Evolutionary conservation across 2,888 invertebrate species (phyloP).

Genomic region (Campoletis raptor): DNA sequence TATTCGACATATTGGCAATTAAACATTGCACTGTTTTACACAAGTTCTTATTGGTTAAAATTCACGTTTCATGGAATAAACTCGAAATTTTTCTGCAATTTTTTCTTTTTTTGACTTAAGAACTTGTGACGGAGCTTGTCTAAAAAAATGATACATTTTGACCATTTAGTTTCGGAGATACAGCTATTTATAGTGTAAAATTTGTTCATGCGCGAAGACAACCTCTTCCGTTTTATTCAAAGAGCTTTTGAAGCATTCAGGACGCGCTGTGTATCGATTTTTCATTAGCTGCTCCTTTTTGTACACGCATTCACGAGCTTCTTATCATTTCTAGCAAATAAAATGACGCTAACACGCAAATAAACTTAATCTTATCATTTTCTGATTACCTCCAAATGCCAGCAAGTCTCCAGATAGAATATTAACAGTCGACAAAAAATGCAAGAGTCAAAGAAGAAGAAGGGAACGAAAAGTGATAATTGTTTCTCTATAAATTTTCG

Average conservation of each 20-base stretch:
- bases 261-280: slow-evolving; percentile 20
- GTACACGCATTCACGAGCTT: neutral
- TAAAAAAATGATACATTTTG: no score
- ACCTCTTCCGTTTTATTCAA: slow-evolving; percentile 13
- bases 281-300: slow-evolving; percentile 1
- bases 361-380: slow-evolving; percentile 53
- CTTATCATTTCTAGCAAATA: slow-evolving; percentile 30
- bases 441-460: neutral
- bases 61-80: no score
- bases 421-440: neutral
- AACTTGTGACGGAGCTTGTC: no score
- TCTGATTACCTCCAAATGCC: neutral
- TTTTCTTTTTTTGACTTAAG: no score
- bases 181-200: no score
- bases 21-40: no score
- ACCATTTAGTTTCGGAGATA: no score
- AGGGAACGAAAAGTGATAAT: neutral
- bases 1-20: no score
- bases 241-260: slow-evolving; percentile 4
- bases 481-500: neutral
- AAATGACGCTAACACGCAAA: slow-evolving; percentile 12
- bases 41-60: no score
- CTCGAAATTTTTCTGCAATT: no score
- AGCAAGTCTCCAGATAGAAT: neutral
- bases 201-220: neutral